Conservation (phyloP, 92 coral and sea anemone species). For the Paramuricea clavata region DNA sequence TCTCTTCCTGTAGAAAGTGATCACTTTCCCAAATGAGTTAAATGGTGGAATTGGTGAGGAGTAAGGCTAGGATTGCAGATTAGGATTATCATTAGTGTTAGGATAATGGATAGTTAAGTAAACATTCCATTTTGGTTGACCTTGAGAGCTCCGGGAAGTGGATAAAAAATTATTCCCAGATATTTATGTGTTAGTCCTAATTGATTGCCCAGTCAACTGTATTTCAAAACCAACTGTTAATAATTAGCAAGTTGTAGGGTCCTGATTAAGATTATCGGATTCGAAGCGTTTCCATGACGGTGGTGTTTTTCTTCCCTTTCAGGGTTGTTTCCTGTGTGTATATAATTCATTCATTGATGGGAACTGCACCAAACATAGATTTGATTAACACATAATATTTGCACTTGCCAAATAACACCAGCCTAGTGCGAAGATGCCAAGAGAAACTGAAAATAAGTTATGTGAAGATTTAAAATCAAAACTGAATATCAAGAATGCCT, state of each 20-base stretch:
- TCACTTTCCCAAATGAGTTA: too few species aligned
- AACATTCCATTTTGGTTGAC: too few species aligned
- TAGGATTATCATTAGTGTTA: too few species aligned
- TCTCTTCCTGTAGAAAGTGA: background rate
- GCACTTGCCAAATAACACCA: background rate
- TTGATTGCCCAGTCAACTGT: background rate
- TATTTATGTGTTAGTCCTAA: too few species aligned
- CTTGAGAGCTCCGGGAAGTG: background rate
- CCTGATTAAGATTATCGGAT: too few species aligned
- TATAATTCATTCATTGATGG: background rate
- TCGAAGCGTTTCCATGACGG: background rate
- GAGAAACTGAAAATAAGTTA: background rate
- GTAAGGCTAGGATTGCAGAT: too few species aligned
- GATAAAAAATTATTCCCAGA: background rate
- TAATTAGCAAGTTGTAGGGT: too few species aligned
- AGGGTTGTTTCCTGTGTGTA: slow-evolving; percentile 20
- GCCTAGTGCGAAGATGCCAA: background rate
- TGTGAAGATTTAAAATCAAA: background rate
- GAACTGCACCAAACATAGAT: background rate
- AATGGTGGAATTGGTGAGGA: background rate
- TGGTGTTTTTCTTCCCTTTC: background rate
- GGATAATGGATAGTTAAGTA: too few species aligned
- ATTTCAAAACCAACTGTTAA: background rate
- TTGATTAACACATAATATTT: background rate
- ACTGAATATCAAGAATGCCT: background rate